These are phyloP conservation scores for Cryptophagus acutangulus DNA, from an alignment of 2,888 invertebrate genomes.

Conservation along the genomic window DNA sequence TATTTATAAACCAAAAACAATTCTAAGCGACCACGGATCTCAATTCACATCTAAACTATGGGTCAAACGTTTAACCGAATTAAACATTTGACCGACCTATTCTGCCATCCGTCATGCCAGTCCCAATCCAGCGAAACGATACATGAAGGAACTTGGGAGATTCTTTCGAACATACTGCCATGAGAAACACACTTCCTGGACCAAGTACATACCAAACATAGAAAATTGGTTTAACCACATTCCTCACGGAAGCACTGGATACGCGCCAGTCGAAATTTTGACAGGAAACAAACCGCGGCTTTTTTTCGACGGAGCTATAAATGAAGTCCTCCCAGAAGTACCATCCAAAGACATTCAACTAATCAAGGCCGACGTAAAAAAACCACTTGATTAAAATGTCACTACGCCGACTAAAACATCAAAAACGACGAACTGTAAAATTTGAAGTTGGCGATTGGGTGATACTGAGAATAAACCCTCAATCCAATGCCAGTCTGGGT, in stretches of 20 bases:
- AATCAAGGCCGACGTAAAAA: too few species aligned
- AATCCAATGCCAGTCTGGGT: too few species aligned
- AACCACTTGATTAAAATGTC: too few species aligned
- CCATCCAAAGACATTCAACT: too few species aligned
- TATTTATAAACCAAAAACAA: too few species aligned
- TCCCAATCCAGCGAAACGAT: slow-evolving; percentile 26
- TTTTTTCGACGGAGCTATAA: too few species aligned
- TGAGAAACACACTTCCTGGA: slow-evolving; percentile 18
- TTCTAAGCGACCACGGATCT: slow-evolving; percentile 24
- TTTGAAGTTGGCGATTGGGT: too few species aligned
- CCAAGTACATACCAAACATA: slow-evolving; percentile 1
- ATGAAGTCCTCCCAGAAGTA: too few species aligned
- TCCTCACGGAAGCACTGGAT: slow-evolving; percentile 2
- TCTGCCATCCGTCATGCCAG: slow-evolving; percentile 23
- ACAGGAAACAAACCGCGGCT: too few species aligned
- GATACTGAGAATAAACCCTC: too few species aligned
- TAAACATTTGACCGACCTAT: slow-evolving; percentile 2
- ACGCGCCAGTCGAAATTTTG: slow-evolving; percentile 7
- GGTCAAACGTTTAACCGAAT: slow-evolving; percentile 8
- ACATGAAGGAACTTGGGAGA: slow-evolving; percentile 25
- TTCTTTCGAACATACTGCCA: slow-evolving; percentile 20
- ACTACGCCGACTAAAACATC: too few species aligned
- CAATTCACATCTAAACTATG: slow-evolving; percentile 26
- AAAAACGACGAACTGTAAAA: too few species aligned
- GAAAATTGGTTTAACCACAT: not conserved